These are phyloP conservation scores for Schizaphis graminum DNA, from an alignment of 2,888 invertebrate genomes.

Conservation along the genomic window DNA sequence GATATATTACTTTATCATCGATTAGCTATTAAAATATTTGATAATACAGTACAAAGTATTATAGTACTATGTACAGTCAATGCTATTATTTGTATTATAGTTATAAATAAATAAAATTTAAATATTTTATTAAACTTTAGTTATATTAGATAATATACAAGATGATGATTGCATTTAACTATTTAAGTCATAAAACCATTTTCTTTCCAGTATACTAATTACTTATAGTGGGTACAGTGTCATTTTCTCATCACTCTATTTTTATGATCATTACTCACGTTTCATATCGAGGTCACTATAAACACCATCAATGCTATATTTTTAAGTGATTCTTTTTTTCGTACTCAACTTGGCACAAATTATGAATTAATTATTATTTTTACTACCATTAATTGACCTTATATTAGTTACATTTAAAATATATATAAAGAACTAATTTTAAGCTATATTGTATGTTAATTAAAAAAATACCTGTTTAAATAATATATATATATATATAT, in stretches of 20 bases:
- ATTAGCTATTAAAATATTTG: background rate
- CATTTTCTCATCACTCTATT: slow-evolving; percentile 64
- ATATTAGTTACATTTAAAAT: slow-evolving; percentile 7
- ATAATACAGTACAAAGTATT: background rate
- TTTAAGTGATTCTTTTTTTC: slow-evolving; percentile 52
- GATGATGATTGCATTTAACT: background rate
- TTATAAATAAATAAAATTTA: background rate
- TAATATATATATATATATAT: background rate
- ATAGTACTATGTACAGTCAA: background rate
- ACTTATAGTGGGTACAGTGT: slow-evolving; percentile 28
- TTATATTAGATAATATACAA: background rate
- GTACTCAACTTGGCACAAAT: slow-evolving; percentile 59
- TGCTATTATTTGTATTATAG: background rate
- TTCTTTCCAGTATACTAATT: slow-evolving; percentile 51
- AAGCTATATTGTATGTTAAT: background rate
- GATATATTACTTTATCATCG: background rate
- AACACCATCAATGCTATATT: slow-evolving; percentile 44
- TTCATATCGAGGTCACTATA: slow-evolving; percentile 59
- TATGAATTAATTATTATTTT: slow-evolving; percentile 51
- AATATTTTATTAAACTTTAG: background rate
- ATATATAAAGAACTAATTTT: background rate
- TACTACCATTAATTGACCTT: slow-evolving; percentile 61
- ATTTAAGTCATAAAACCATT: slow-evolving; percentile 23
- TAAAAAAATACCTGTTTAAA: background rate
- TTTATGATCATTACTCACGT: slow-evolving; percentile 63